A percentile compares a stretch with the other conserved stretches of the same genome.
Evolutionary conservation across 2,888 invertebrate species (phyloP).

Genomic region (Napeogenes sylphis): DNA sequence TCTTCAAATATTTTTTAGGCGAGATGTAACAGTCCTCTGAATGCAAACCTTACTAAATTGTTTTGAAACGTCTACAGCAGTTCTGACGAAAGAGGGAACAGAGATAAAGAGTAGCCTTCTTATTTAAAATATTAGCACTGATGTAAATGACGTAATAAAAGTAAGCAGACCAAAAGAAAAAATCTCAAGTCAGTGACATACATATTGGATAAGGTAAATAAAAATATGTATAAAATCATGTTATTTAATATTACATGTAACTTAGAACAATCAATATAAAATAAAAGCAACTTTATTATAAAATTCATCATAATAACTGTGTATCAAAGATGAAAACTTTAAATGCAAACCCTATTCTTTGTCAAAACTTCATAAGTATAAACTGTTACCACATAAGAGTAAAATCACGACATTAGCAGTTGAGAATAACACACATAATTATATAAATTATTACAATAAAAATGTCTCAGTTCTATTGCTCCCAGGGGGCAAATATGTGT

Average conservation of each 20-base stretch:
- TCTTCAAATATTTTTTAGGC: no score
- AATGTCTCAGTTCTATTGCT: slow-evolving; percentile 15
- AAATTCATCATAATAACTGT: slow-evolving; percentile 37
- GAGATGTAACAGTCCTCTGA: no score
- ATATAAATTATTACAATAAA: slow-evolving; percentile 16
- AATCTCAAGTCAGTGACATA: no score
- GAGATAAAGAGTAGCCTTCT: no score
- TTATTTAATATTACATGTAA: slow-evolving; percentile 36
- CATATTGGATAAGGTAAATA: neutral
- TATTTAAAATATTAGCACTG: no score
- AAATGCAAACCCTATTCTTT: slow-evolving; percentile 31
- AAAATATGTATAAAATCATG: slow-evolving; percentile 25
- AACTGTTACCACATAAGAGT: slow-evolving; percentile 22
- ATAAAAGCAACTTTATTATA: slow-evolving; percentile 47
- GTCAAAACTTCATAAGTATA: slow-evolving; percentile 26
- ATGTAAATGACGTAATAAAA: no score
- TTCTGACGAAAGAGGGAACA: no score
- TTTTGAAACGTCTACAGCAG: no score
- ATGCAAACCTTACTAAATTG: no score
- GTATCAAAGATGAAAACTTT: slow-evolving; percentile 34
- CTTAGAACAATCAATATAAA: slow-evolving; percentile 36
- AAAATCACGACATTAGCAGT: slow-evolving; percentile 21
- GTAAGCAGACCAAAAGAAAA: no score
- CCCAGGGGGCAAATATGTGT: slow-evolving; percentile 17
- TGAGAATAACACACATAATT: slow-evolving; percentile 17